phyloP scores from a whole-genome alignment of 2,113 vertebrate species.

The cattle (Bos taurus) region ARS-UCD2.0 NC_037345.1:56334501-56335000 shows the following conservation, averaged over 20 bases:
- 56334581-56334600: not conserved
- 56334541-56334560: not conserved
- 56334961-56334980: not conserved
- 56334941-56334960: not conserved
- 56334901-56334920: not conserved
- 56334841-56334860: not conserved
- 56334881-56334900: not conserved
- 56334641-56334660: not conserved
- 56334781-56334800: not conserved
- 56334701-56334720: not conserved
- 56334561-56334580: too few species aligned
- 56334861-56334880: not conserved
- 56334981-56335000: not conserved
- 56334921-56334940: not conserved
- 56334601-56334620: not conserved
- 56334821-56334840: not conserved
- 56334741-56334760: not conserved
- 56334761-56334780: not conserved
- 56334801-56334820: not conserved
- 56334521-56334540: not conserved
- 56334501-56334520: not conserved
- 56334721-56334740: not conserved
- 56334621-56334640: fast-evolving
- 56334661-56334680: not conserved
- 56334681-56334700: not conserved